Evolutionary conservation across 2,113 vertebrate genomes (phyloP).

Genomic region (Indicator maculatus): DNA sequence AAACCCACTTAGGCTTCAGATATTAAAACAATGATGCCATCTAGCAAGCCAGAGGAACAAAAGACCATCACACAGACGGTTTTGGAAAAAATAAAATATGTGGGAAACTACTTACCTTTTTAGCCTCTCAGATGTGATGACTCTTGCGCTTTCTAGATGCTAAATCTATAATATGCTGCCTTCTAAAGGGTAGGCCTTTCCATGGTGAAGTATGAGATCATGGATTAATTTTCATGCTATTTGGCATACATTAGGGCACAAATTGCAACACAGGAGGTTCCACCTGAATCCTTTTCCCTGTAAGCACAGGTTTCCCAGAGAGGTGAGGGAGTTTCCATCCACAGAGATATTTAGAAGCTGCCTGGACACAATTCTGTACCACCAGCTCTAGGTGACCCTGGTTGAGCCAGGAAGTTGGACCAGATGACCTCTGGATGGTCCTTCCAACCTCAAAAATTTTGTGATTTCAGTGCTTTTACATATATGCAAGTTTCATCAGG

Average conservation of each 20-base stretch:
- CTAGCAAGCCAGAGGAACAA: not conserved
- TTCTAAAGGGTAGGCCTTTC: not conserved
- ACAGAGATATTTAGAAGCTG: not conserved
- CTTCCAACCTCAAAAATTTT: not conserved
- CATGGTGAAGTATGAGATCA: not conserved
- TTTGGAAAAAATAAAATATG: not conserved
- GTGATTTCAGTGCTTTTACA: not conserved
- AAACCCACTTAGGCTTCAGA: fast-evolving
- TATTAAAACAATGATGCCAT: not conserved
- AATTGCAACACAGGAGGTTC: not conserved
- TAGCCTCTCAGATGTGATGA: not conserved
- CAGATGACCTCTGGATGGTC: fast-evolving
- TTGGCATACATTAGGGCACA: not conserved
- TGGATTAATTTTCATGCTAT: not conserved
- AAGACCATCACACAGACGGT: not conserved
- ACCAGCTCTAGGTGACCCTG: not conserved
- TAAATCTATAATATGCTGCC: not conserved
- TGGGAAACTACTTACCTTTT: not conserved
- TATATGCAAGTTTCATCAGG: not conserved
- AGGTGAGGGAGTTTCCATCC: not conserved
- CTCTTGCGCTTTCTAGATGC: not conserved
- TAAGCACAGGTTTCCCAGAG: not conserved
- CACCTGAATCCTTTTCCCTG: not conserved
- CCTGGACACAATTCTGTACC: not conserved
- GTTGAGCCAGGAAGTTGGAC: not conserved